Conservation (phyloP, 2,113 vertebrate genomes). For the Xenopus borealis region DNA sequence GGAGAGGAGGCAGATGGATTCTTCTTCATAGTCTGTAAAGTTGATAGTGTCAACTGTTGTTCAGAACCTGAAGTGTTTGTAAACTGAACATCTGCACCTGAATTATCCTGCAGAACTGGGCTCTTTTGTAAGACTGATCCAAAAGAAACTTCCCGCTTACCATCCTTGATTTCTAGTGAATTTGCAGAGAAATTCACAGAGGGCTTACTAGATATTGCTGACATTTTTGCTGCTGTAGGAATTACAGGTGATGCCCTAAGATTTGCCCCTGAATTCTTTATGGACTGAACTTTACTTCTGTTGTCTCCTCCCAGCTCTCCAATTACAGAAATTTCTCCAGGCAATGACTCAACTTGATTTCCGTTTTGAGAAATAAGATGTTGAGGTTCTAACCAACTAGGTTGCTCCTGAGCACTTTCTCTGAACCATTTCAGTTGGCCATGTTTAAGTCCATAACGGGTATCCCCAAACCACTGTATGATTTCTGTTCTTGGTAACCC, state of each 20-base stretch:
- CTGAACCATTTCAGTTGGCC: slow-evolving; percentile 85
- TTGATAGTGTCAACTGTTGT: no score
- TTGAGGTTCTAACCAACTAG: slow-evolving; percentile 29
- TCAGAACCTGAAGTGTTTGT: neutral
- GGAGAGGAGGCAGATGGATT: slow-evolving; percentile 37
- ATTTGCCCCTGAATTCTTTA: neutral
- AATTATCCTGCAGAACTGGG: neutral
- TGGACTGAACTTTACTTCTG: neutral
- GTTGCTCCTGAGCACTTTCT: slow-evolving; percentile 52
- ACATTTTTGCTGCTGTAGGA: neutral
- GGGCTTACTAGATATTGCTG: neutral
- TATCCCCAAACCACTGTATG: slow-evolving; percentile 91
- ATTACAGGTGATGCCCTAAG: neutral
- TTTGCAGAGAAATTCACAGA: slow-evolving; percentile 4
- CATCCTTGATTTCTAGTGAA: neutral
- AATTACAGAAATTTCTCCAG: neutral
- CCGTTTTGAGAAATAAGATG: slow-evolving; percentile 3
- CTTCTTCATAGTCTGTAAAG: neutral
- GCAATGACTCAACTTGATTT: neutral
- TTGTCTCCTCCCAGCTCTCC: neutral
- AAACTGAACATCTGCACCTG: neutral
- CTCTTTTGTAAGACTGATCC: slow-evolving; percentile 2
- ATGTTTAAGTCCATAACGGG: slow-evolving; percentile 85
- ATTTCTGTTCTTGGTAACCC: slow-evolving; percentile 81
- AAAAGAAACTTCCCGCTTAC: slow-evolving; percentile 3